Evolutionary conservation across 1,140 invertebrate species (phyloP).

Genomic region (Calephelis nemesis): DNA sequence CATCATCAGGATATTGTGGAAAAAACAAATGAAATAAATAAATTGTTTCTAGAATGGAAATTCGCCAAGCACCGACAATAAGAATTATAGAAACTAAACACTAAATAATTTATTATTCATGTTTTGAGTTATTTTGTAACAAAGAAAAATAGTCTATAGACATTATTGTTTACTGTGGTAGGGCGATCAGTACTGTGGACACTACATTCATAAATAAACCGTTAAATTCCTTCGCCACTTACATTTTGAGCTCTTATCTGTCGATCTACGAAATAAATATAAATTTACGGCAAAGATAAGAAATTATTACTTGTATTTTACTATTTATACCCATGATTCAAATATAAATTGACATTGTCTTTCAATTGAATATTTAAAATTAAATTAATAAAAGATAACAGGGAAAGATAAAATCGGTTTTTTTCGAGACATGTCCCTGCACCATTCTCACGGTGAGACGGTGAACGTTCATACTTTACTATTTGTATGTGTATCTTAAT

Average conservation of each 20-base stretch:
- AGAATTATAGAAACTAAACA: too few species aligned
- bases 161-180: slow-evolving; percentile 2
- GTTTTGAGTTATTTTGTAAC: neutral
- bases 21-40: too few species aligned
- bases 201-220: slow-evolving; percentile 5
- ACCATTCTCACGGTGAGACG: neutral
- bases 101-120: too few species aligned
- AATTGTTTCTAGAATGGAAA: too few species aligned
- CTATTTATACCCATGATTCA: slow-evolving; percentile 4
- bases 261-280: neutral
- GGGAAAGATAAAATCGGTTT: slow-evolving; percentile 2
- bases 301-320: neutral
- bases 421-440: neutral
- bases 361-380: slow-evolving; percentile 17
- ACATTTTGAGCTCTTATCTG: slow-evolving; percentile 7
- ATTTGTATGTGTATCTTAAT: too few species aligned
- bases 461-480: neutral
- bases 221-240: slow-evolving; percentile 9
- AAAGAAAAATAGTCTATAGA: neutral
- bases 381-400: slow-evolving; percentile 9
- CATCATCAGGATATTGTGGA: too few species aligned
- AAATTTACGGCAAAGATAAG: neutral
- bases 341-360: slow-evolving; percentile 7
- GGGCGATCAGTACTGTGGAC: neutral
- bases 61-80: too few species aligned